A percentile compares a stretch with the other conserved stretches of the same genome.
Conservation (phyloP, 2,888 invertebrate genomes). For the Theretra japonica region DNA sequence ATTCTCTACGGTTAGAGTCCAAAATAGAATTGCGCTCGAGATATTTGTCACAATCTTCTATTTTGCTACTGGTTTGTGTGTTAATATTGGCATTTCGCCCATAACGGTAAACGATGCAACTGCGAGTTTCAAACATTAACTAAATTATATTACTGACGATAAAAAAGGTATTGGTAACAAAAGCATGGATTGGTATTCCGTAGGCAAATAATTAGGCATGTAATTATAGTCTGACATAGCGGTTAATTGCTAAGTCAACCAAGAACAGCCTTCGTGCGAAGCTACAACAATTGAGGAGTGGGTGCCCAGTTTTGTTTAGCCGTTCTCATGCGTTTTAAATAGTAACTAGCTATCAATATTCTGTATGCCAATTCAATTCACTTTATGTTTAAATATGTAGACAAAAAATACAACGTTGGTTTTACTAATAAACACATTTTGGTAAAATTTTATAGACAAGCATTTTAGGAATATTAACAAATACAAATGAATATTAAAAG, state of each 20-base stretch:
- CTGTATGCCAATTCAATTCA: background rate
- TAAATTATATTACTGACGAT: background rate
- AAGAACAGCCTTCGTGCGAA: slow-evolving; percentile 28
- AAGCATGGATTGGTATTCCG: slow-evolving; percentile 10
- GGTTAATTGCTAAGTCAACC: slow-evolving; percentile 26
- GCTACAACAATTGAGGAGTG: slow-evolving; percentile 25
- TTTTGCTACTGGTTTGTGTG: slow-evolving; percentile 17
- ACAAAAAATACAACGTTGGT: background rate
- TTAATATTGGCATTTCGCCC: slow-evolving; percentile 26
- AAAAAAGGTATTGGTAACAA: background rate
- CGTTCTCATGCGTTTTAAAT: slow-evolving; percentile 16
- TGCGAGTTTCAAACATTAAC: background rate
- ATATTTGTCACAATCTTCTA: slow-evolving; percentile 26
- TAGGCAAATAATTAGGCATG: slow-evolving; percentile 27
- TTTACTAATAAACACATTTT: no score
- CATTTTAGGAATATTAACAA: background rate
- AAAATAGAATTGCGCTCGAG: slow-evolving; percentile 17
- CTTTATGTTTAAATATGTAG: background rate
- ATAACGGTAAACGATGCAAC: slow-evolving; percentile 26
- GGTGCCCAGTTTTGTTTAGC: slow-evolving; percentile 19
- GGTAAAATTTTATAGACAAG: no score
- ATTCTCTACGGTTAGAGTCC: slow-evolving; percentile 12
- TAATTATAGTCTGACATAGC: slow-evolving; percentile 27
- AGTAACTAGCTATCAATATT: background rate
- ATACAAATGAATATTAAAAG: background rate